Conservation (phyloP, 2,888 invertebrate genomes). For the Euspilapteryx auroguttella region DNA sequence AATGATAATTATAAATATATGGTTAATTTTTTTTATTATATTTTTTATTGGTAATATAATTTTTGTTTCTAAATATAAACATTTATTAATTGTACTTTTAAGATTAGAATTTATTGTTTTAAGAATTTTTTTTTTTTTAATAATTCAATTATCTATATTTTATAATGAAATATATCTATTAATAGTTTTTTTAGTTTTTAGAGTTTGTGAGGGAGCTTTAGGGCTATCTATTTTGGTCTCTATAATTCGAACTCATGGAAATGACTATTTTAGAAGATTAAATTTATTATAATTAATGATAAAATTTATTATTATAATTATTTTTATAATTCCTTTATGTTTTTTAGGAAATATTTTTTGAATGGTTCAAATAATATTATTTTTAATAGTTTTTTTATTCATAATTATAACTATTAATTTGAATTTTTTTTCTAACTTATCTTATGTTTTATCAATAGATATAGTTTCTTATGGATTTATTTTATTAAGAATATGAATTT, state of each 20-base stretch:
- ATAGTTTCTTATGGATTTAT: slow-evolving; percentile 55
- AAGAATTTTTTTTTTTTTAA: slow-evolving; percentile 51
- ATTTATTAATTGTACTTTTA: slow-evolving; percentile 62
- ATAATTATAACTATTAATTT: slow-evolving; percentile 29
- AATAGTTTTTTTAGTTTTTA: slow-evolving; percentile 64
- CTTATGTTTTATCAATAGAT: slow-evolving; percentile 51
- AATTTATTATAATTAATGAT: slow-evolving; percentile 60
- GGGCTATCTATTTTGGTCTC: slow-evolving; percentile 64
- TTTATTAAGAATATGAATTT: slow-evolving; percentile 64
- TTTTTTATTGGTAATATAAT: slow-evolving; percentile 49
- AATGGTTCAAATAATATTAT: slow-evolving; percentile 52
- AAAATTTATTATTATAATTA: slow-evolving; percentile 49
- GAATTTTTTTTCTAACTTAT: slow-evolving; percentile 29
- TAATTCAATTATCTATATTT: slow-evolving; percentile 42
- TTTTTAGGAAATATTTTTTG: slow-evolving; percentile 53
- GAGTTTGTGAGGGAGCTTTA: slow-evolving; percentile 67
- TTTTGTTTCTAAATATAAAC: slow-evolving; percentile 59
- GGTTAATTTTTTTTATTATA: slow-evolving; percentile 39
- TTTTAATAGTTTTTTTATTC: slow-evolving; percentile 50
- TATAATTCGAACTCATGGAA: slow-evolving; percentile 64
- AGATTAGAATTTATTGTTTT: slow-evolving; percentile 65
- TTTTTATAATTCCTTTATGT: slow-evolving; percentile 53
- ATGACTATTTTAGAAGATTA: slow-evolving; percentile 66
- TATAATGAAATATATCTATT: slow-evolving; percentile 55
- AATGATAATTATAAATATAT: slow-evolving; percentile 44